These are phyloP conservation scores for Mustelus asterias DNA, from an alignment of 2,113 vertebrate genomes.

Conservation along the genomic window DNA sequence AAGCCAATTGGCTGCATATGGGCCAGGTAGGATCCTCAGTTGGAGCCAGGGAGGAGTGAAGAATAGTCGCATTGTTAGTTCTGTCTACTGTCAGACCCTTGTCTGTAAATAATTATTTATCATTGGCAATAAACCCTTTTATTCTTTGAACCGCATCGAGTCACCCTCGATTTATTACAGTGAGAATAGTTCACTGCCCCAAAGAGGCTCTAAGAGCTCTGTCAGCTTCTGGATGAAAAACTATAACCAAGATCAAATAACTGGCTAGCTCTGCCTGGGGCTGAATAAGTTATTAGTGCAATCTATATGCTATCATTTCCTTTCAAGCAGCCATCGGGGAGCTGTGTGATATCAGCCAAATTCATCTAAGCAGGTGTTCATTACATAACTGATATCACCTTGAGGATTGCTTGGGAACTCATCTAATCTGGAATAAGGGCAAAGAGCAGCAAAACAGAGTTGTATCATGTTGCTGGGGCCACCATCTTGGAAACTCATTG, in stretches of 20 bases:
- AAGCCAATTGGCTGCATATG: too few species aligned
- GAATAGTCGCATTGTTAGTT: too few species aligned
- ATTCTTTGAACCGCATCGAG: too few species aligned
- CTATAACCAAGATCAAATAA: neutral
- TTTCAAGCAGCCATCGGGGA: neutral
- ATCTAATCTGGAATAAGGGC: neutral
- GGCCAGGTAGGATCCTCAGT: too few species aligned
- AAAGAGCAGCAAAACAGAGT: neutral
- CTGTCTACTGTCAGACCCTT: too few species aligned
- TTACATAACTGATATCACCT: neutral
- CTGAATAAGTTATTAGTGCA: neutral
- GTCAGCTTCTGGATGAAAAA: neutral
- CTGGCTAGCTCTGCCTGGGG: neutral
- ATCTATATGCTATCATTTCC: neutral
- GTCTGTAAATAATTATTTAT: too few species aligned
- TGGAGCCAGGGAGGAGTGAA: too few species aligned
- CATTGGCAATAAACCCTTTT: too few species aligned
- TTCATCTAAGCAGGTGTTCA: neutral
- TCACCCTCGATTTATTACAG: too few species aligned
- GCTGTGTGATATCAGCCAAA: neutral
- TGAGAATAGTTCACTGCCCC: neutral
- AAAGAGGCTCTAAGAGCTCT: neutral
- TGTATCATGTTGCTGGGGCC: neutral
- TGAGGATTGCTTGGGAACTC: neutral
- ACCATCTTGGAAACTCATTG: neutral